Evolutionary conservation across 2,888 invertebrate species (phyloP).

Genomic region (Phania funesta): DNA sequence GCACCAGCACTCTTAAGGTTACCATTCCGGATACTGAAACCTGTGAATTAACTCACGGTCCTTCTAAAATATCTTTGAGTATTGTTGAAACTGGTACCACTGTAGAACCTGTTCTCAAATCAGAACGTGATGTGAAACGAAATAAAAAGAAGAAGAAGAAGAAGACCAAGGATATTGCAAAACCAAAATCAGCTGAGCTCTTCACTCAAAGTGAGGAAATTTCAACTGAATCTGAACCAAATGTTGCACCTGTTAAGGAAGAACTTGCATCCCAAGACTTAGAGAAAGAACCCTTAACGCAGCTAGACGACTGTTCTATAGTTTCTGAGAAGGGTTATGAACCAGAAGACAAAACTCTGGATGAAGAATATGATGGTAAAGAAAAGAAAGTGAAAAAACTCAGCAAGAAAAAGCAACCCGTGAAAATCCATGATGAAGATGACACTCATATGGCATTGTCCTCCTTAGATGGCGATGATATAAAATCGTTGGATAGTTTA

Average conservation of each 20-base stretch:
- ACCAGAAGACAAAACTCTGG: constrained; percentile 84
- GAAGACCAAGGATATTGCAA: constrained; percentile 63
- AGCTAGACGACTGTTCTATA: constrained; percentile 53
- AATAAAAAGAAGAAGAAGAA: constrained; percentile 85
- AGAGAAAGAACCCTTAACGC: constrained; percentile 11
- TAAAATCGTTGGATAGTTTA: constrained; percentile 74
- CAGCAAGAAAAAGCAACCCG: constrained; percentile 82
- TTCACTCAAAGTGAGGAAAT: constrained; percentile 77
- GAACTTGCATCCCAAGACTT: constrained; percentile 17
- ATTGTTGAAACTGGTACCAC: constrained; percentile 74
- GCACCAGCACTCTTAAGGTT: constrained; percentile 76
- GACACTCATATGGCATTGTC: constrained; percentile 81
- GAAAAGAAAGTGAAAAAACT: constrained; percentile 79
- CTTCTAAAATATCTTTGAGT: constrained; percentile 76
- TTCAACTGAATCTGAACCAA: constrained; percentile 36
- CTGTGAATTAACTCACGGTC: not conserved
- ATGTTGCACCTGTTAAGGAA: not conserved
- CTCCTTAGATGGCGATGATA: constrained; percentile 79
- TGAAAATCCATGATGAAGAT: constrained; percentile 80
- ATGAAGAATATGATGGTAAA: constrained; percentile 77
- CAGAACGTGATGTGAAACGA: constrained; percentile 81
- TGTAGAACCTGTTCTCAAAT: constrained; percentile 12
- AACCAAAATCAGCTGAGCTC: constrained; percentile 74
- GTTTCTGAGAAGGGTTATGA: constrained; percentile 83
- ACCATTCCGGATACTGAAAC: constrained; percentile 67